Base-by-base conservation (phyloP, 2,113 vertebrate species). In the Paraplagusia blochii region DNA sequence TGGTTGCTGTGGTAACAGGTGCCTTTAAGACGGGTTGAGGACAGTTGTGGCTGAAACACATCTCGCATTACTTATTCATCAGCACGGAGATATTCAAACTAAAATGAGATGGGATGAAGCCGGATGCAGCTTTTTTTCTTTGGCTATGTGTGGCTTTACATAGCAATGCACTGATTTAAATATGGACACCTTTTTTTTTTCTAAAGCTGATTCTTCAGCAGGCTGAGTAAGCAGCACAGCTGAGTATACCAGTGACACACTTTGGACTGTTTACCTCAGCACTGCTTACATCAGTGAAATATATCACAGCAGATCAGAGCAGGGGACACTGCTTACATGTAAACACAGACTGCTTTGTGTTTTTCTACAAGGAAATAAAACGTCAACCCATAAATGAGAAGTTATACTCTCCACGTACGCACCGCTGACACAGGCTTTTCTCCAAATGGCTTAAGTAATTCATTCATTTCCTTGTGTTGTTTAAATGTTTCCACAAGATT, bases 1-100 rank as follows among this genome's bases (percentile, higher is more conserved):
- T 56, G 17, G 83, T 87, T 86, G 72, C 84, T 74, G 56, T 81
- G 73, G 84, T 58, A 80, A 88, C 74, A 53, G 40, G 9, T 17
- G 14, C 59, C 67, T 40, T 67, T 61, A 15, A 55, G 53, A 71
- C 57, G 35, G 44, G 18, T 19, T 55, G 63, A 65, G 53, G 50
- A 49, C 22, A 22, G 51, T 10, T 40, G 56, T 14, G 0, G 36
- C 29, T 22, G 48, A 52, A 52, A 35, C 7, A 42, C 39, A 44
- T 46, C 16, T 42, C 12, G 5, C 9, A 46, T 79, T 47, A 69
- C 55, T 76, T 69, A 70, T 79, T 77, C 72, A 68, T 66, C 38
- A 72, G 55, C 35, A 44, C n/a, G 56, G 55, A 53, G 60, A 16
- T 10, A 15, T 49, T 51, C 40, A 60, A 17, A 38, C 9, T 11